phyloP scores from a whole-genome alignment of 2,113 vertebrate species.

The Ptychochromis oligacanthus region DNA sequence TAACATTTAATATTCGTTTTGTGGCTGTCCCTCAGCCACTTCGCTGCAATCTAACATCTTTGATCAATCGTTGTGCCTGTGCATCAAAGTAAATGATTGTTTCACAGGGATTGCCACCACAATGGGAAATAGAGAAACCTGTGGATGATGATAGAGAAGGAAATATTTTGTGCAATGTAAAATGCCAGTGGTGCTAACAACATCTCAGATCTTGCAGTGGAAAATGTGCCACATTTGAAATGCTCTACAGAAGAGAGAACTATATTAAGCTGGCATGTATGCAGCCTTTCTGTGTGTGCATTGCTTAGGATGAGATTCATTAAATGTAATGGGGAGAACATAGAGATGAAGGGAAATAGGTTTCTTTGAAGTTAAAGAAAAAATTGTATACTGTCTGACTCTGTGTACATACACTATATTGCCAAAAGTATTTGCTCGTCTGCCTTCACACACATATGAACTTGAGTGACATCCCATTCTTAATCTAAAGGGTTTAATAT shows the following conservation, averaged over 20 bases:
- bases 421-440: no score
- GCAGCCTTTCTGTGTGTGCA: background rate
- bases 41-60: conserved; percentile 5
- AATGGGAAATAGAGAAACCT: conserved; percentile 32
- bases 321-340: conserved; percentile 10
- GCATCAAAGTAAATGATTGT: conserved; percentile 52
- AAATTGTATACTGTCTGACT: conserved; percentile 1
- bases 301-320: conserved; percentile 27
- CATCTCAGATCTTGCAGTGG: conserved; percentile 9
- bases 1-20: conserved; percentile 47
- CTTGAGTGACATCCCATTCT: no score
- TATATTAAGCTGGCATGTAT: background rate
- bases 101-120: conserved; percentile 28
- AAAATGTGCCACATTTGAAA: conserved; percentile 35
- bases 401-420: no score
- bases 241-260: background rate
- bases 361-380: conserved; percentile 45
- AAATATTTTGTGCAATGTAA: conserved; percentile 28
- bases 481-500: no score
- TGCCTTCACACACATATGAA: no score
- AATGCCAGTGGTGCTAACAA: conserved; percentile 27
- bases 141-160: conserved; percentile 38
- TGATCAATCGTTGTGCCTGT: conserved; percentile 38
- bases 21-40: background rate
- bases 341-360: conserved; percentile 7